phyloP scores from a whole-genome alignment of 2,888 invertebrate genomes.

The Melipona beecheii region DNA sequence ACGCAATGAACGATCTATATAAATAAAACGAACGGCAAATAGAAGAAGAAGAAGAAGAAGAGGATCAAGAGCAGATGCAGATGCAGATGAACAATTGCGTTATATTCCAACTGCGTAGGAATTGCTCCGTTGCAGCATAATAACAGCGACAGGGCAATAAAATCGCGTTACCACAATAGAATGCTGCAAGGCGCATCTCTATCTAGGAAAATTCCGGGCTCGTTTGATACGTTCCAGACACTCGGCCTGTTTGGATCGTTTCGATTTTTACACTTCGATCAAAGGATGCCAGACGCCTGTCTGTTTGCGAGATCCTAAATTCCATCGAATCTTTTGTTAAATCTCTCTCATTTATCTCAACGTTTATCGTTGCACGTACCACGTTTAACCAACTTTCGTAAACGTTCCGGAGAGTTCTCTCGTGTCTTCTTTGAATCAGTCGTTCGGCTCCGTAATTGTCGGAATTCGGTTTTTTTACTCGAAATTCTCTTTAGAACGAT shows the following conservation, averaged over 20 bases:
- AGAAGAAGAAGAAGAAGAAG: not conserved
- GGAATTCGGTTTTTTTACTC: no score
- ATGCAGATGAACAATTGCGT: not conserved
- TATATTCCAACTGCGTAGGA: not conserved
- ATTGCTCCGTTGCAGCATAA: not conserved
- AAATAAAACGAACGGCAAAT: not conserved
- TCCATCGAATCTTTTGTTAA: no score
- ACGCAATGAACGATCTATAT: not conserved
- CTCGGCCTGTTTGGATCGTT: not conserved
- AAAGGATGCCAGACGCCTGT: not conserved
- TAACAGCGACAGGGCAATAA: slow-evolving; percentile 10
- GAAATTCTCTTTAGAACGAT: no score
- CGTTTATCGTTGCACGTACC: not conserved
- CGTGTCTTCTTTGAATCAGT: no score
- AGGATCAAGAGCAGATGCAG: not conserved
- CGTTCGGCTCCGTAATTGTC: no score
- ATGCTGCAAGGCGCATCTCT: not conserved
- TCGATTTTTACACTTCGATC: not conserved
- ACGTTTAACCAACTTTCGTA: not conserved
- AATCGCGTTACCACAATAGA: slow-evolving; percentile 14
- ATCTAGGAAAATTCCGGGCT: slow-evolving; percentile 15
- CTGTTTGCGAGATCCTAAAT: not conserved
- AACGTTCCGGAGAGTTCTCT: not conserved
- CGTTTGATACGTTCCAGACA: slow-evolving; percentile 13
- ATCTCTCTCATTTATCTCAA: no score